Evolutionary conservation across 1,140 invertebrate species (phyloP).

Genomic region (Mactra quadrangularis): DNA sequence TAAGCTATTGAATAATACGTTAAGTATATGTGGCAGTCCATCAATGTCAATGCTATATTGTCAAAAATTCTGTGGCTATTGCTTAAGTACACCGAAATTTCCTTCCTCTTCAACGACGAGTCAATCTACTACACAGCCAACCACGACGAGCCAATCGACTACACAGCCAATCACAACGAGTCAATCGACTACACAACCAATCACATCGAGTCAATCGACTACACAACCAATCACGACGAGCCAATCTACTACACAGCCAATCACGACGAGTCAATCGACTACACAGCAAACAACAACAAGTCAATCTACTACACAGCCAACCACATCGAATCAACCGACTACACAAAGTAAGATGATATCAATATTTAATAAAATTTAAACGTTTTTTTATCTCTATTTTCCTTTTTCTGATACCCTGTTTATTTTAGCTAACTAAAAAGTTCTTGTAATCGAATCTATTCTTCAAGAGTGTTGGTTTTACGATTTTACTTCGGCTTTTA

Average conservation of each 20-base stretch:
- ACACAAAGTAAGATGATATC: neutral
- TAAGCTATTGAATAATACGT: conserved; percentile 7
- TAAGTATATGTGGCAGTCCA: conserved; percentile 7
- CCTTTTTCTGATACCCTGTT: too few species aligned
- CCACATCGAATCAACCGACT: neutral
- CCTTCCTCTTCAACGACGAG: neutral
- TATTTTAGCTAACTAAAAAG: too few species aligned
- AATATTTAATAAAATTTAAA: too few species aligned
- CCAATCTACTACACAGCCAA: neutral
- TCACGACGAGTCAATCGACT: neutral
- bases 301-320: neutral
- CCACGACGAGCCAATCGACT: neutral
- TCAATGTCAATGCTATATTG: conserved; percentile 7
- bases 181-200: neutral
- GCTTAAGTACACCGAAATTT: neutral
- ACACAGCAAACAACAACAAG: neutral
- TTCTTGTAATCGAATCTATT: too few species aligned
- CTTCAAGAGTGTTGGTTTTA: too few species aligned
- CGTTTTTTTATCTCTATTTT: too few species aligned
- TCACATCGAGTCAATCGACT: neutral
- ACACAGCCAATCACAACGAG: too few species aligned
- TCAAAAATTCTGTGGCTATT: conserved; percentile 20
- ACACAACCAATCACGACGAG: neutral
- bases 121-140: neutral
- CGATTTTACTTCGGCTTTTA: too few species aligned